Conservation (phyloP, 2,113 vertebrate species). For the Syrrhaptes paradoxus region DNA sequence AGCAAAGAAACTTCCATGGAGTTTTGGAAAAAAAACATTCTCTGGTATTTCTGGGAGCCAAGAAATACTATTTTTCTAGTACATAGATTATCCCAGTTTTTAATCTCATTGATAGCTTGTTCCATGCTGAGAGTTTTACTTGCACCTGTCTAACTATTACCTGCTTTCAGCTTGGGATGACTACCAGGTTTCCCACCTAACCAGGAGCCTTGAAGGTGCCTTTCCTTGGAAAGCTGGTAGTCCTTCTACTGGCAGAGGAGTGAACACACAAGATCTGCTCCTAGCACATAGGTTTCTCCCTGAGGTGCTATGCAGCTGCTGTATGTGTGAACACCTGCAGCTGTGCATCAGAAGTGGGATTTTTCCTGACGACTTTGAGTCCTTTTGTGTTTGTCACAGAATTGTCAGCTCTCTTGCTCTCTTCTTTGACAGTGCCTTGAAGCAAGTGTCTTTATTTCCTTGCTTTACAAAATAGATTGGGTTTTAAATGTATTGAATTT, state of each 20-base stretch:
- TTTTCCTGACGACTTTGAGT: neutral
- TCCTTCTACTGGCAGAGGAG: neutral
- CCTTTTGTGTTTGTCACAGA: neutral
- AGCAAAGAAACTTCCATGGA: neutral
- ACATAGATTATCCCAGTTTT: neutral
- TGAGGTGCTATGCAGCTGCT: neutral
- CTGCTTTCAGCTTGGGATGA: neutral
- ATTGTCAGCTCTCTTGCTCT: neutral
- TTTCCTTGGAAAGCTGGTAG: neutral
- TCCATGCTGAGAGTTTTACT: neutral
- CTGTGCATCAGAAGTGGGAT: neutral
- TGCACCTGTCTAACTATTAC: neutral
- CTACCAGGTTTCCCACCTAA: neutral
- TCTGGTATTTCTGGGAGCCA: neutral
- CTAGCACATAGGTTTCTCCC: neutral
- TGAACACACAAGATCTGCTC: neutral
- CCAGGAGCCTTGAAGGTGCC: neutral
- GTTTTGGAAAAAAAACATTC: neutral
- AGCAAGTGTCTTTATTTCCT: neutral
- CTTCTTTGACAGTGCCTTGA: neutral
- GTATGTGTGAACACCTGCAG: neutral
- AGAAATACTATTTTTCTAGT: neutral
- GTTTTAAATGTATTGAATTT: neutral
- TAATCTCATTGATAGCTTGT: neutral
- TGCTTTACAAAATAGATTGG: neutral